Percentiles rank a stretch among this genome's conserved stretches.
These are phyloP conservation scores for Latrodectus geometricus DNA, from an alignment of 1,140 invertebrate genomes.

Conservation along the genomic window DNA sequence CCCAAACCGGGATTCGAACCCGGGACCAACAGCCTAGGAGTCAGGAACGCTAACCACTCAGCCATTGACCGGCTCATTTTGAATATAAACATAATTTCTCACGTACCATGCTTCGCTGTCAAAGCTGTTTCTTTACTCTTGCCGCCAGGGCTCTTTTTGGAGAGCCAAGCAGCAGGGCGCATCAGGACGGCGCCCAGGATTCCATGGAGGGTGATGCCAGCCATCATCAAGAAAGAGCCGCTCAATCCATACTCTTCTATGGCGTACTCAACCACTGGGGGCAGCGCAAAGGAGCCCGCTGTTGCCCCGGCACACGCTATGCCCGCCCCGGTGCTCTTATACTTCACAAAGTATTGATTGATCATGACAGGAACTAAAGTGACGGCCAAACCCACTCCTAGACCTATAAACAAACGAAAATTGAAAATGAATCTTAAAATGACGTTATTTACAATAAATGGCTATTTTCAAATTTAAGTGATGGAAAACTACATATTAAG, in stretches of 20 bases:
- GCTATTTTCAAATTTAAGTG: not conserved
- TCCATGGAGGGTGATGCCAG: conserved; percentile 48
- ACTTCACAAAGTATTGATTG: conserved; percentile 67
- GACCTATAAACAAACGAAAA: conserved; percentile 63
- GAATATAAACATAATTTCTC: too few relatives aligned
- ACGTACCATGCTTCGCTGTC: too few relatives aligned
- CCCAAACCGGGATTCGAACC: too few relatives aligned
- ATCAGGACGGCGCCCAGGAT: conserved; percentile 51
- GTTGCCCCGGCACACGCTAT: conserved; percentile 67
- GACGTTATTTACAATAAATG: not conserved
- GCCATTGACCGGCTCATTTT: too few relatives aligned
- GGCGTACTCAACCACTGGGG: conserved; percentile 66
- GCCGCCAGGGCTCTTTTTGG: not conserved
- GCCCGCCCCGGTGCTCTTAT: conserved; percentile 67
- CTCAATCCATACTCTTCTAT: conserved; percentile 63
- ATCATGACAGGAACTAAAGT: conserved; percentile 67
- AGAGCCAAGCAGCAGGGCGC: conserved; percentile 43
- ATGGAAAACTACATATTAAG: not conserved
- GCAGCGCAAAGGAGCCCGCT: conserved; percentile 67
- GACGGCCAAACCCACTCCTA: conserved; percentile 67
- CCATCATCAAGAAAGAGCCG: conserved; percentile 63
- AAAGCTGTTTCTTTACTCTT: too few relatives aligned
- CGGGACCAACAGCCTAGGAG: too few relatives aligned
- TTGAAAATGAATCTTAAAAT: not conserved
- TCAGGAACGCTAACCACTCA: too few relatives aligned